phyloP scores from a whole-genome alignment of 2,113 vertebrate genomes.

The Nycticryphes semicollaris region DNA sequence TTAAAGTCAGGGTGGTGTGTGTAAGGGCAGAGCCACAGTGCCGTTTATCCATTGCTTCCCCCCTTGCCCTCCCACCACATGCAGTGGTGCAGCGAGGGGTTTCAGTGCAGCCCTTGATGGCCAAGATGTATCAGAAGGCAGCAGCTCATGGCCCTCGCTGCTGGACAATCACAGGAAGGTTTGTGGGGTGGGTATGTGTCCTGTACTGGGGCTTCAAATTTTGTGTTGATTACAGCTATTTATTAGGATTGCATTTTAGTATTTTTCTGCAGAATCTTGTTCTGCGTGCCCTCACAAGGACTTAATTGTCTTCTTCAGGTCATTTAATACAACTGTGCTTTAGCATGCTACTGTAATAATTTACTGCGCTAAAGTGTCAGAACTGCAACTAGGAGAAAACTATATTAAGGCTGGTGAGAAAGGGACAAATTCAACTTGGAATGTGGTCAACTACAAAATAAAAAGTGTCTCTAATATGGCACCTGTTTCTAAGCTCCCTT shows the following conservation, averaged over 20 bases:
- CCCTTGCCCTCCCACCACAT: accelerated
- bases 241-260: neutral
- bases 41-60: neutral
- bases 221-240: neutral
- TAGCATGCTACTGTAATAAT: neutral
- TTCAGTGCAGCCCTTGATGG: neutral
- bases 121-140: neutral
- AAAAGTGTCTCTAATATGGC: neutral
- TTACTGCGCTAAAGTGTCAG: neutral
- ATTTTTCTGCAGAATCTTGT: neutral
- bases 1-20: neutral
- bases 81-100: neutral
- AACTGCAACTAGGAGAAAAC: neutral
- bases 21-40: neutral
- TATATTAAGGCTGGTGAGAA: neutral
- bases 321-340: neutral
- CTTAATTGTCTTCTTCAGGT: neutral
- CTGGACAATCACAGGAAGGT: neutral
- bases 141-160: accelerated
- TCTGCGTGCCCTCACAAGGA: neutral
- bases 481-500: neutral
- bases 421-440: neutral
- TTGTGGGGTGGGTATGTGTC: neutral
- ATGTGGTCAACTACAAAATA: neutral
- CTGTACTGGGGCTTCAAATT: neutral